phyloP scores from a whole-genome alignment of 2,888 invertebrate genomes.

The Acrocera orbiculus region DNA sequence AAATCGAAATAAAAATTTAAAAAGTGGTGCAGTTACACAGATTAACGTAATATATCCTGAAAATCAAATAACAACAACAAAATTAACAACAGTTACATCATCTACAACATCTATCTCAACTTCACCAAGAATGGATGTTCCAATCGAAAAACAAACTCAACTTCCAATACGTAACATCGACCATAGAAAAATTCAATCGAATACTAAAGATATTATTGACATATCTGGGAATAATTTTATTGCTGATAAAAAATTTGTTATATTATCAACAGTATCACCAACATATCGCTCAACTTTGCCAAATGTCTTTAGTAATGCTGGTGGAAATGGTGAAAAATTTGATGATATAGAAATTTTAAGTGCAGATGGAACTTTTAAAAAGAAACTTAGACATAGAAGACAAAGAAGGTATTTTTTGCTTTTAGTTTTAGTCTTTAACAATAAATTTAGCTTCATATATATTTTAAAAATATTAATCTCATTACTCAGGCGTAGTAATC shows the following conservation, averaged over 20 bases:
- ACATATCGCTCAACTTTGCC: slow-evolving; percentile 26
- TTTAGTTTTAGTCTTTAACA: not conserved
- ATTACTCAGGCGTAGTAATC: too few relatives aligned
- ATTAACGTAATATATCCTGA: slow-evolving; percentile 1
- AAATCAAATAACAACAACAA: slow-evolving; percentile 2
- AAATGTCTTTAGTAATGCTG: slow-evolving; percentile 30
- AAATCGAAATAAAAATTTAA: slow-evolving; percentile 17
- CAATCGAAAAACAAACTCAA: slow-evolving; percentile 4
- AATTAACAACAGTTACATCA: slow-evolving; percentile 7
- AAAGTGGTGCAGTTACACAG: slow-evolving; percentile 22
- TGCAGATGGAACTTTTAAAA: slow-evolving; percentile 23
- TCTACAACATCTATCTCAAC: too few relatives aligned
- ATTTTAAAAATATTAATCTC: too few relatives aligned
- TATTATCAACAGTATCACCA: slow-evolving; percentile 27
- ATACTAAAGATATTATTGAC: slow-evolving; percentile 30
- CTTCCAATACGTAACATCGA: slow-evolving; percentile 24
- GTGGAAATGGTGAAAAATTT: slow-evolving; percentile 29
- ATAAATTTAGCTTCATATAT: not conserved
- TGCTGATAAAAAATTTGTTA: slow-evolving; percentile 23
- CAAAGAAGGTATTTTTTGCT: slow-evolving; percentile 22
- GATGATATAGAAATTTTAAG: slow-evolving; percentile 29
- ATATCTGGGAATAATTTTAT: slow-evolving; percentile 31
- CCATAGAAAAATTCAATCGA: slow-evolving; percentile 30
- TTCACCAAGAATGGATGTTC: not conserved
- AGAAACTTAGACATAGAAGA: slow-evolving; percentile 25